These are phyloP conservation scores for Mastacembelus armatus DNA, from an alignment of 2,797 vertebrate species.

Conservation along the genomic window DNA sequence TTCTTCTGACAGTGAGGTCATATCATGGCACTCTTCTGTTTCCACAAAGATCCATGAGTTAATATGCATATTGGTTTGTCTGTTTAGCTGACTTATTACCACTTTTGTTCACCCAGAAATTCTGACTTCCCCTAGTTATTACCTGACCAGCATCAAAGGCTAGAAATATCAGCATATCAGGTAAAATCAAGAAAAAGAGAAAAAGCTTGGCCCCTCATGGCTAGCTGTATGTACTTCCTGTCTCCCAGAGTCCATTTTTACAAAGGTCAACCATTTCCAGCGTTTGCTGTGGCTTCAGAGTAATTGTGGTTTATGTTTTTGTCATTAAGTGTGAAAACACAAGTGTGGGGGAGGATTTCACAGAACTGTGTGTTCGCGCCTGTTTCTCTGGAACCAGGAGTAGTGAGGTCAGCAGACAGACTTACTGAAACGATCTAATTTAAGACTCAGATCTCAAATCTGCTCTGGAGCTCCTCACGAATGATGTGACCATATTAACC, in stretches of 20 bases:
- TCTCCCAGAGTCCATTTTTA: slow-evolving; percentile 37
- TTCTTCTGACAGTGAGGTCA: not conserved
- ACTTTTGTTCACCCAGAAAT: slow-evolving; percentile 58
- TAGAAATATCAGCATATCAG: slow-evolving; percentile 18
- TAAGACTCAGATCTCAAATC: slow-evolving; percentile 30
- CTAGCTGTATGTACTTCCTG: slow-evolving; percentile 30
- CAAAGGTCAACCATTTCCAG: slow-evolving; percentile 62
- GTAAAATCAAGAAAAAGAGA: slow-evolving; percentile 10
- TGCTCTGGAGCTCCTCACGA: slow-evolving; percentile 22
- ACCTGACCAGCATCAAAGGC: slow-evolving; percentile 52
- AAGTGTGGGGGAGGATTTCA: slow-evolving; percentile 77
- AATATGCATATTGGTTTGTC: slow-evolving; percentile 12
- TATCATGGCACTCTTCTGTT: slow-evolving; percentile 1
- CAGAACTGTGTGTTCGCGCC: slow-evolving; percentile 56
- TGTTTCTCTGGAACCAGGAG: slow-evolving; percentile 71
- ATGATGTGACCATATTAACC: slow-evolving; percentile 29
- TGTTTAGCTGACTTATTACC: slow-evolving; percentile 45
- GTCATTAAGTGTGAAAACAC: slow-evolving; percentile 79
- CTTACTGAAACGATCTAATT: slow-evolving; percentile 56
- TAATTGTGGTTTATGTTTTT: slow-evolving; percentile 66
- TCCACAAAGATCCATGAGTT: slow-evolving; percentile 28
- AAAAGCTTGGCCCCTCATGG: not conserved
- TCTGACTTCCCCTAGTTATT: slow-evolving; percentile 55
- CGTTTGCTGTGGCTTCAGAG: slow-evolving; percentile 56
- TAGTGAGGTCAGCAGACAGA: slow-evolving; percentile 58